phyloP scores from a whole-genome alignment of 2,113 vertebrate genomes.

The Siniperca knerii region DNA sequence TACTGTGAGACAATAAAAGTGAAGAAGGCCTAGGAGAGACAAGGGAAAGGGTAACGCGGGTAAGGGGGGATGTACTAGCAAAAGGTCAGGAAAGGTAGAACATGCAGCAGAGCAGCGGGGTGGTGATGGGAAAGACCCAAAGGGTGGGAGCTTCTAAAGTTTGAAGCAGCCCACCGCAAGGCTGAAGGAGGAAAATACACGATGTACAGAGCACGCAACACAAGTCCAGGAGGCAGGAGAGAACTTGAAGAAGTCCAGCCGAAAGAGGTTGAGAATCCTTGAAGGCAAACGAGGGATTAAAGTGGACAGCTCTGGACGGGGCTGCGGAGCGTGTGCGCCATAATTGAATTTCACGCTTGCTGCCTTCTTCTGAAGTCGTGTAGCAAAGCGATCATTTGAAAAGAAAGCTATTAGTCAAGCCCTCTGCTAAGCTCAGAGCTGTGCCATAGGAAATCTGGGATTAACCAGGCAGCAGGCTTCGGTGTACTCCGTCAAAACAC shows the following conservation, averaged over 20 bases:
- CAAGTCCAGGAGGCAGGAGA: constrained; percentile 23
- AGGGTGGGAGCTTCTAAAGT: constrained; percentile 10
- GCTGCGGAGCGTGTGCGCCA: constrained; percentile 85
- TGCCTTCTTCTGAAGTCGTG: constrained; percentile 95
- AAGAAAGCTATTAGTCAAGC: constrained; percentile 85
- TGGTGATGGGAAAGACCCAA: not conserved
- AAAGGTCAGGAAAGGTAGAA: constrained; percentile 13
- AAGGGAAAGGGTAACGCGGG: not conserved
- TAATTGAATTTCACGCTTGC: constrained; percentile 96
- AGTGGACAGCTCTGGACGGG: constrained; percentile 87
- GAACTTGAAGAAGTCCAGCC: constrained; percentile 34
- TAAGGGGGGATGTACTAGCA: not conserved
- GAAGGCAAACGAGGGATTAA: constrained; percentile 87
- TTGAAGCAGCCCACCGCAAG: constrained; percentile 14
- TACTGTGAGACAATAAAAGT: not conserved
- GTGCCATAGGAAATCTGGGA: constrained; percentile 82
- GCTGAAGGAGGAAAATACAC: constrained; percentile 13
- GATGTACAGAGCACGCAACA: constrained; percentile 2
- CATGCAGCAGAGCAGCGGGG: not conserved
- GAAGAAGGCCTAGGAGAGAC: not conserved
- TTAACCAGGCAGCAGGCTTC: constrained; percentile 74
- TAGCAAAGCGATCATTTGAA: constrained; percentile 94
- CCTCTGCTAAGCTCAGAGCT: constrained; percentile 81
- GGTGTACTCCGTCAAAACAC: constrained; percentile 75
- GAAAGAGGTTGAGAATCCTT: constrained; percentile 73